Base-by-base conservation (phyloP, 2,113 vertebrate genomes). In the Antechinus stuartii region DNA sequence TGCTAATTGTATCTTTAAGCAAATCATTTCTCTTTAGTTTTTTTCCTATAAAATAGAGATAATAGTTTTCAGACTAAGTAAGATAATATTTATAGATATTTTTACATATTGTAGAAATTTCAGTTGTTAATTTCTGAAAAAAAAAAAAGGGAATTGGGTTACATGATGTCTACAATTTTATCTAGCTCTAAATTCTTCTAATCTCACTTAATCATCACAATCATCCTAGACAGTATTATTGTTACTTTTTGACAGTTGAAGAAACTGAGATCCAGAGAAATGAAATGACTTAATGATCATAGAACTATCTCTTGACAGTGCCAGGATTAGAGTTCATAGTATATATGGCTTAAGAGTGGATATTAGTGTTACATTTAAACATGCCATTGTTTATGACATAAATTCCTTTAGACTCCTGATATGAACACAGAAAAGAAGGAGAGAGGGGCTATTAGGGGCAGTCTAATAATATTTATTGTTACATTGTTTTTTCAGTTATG, bases 221-320 rank as follows among this genome's bases (percentile, higher is more conserved):
- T 89, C 94, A 91, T 8, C 2, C 5, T 3, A 89, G 50, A 3
- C 3, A 53, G 3, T 4, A 19, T 89, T 55, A 19, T 89, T 68
- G 89, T 91, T 95, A 3, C 25, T 42, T 6, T 46, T 91, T 4
- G 93, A 23, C 46, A 27, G 27, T 47, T 53, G 35, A 54, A 12
- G 53, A 76, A 53, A 91, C n/a, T 55, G 92, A 97, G 10, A 2
- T 2, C 92, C 9, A 92, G 55, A 90, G 52, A 94, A 56, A 23
- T 14, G 55, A 5, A 0, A 0, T 35, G 23, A 47, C 54, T 94
- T 46, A 23, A 55, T 96, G 30, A 54, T 84, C 91, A 92, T 2
- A 92, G 61, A 76, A 9, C 30, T 68, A 91, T 19, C 90, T 93
- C 11, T 26, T 84, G 57, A 24, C 0, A 49, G 22, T 91, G 11